Percentiles rank a stretch among this genome's conserved stretches.
phyloP scores from a whole-genome alignment of 2,113 vertebrate genomes.

The Microcebus murinus region DNA sequence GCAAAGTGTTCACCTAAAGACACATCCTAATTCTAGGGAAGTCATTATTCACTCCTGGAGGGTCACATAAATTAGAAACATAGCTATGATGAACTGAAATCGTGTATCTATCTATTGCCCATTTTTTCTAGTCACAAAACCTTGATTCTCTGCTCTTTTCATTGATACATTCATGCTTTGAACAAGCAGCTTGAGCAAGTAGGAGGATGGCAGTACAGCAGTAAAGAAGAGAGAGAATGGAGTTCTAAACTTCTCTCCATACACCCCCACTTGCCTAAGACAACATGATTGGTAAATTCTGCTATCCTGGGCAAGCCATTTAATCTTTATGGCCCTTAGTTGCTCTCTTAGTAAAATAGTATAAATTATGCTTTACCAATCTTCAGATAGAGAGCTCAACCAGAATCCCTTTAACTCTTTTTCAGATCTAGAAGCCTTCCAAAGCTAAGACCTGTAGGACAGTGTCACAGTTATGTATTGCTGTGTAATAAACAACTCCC shows the following conservation, averaged over 20 bases:
- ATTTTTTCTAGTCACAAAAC: neutral
- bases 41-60: neutral
- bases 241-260: neutral
- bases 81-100: neutral
- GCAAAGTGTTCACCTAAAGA: neutral
- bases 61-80: neutral
- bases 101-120: neutral
- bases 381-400: neutral
- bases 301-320: neutral
- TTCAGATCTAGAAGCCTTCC: neutral
- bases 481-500: neutral
- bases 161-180: neutral
- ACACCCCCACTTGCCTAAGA: neutral
- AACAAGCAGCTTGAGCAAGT: neutral
- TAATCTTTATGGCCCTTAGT: neutral
- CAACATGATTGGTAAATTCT: neutral
- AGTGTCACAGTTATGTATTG: neutral
- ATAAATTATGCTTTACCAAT: neutral
- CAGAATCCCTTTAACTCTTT: neutral
- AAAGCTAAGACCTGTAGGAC: neutral
- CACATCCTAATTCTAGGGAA: neutral
- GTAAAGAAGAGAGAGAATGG: neutral
- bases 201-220: neutral
- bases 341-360: neutral
- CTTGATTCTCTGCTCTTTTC: neutral